These are phyloP conservation scores for Miniopterus natalensis DNA, from an alignment of 2,113 vertebrate genomes.

Conservation along the genomic window DNA sequence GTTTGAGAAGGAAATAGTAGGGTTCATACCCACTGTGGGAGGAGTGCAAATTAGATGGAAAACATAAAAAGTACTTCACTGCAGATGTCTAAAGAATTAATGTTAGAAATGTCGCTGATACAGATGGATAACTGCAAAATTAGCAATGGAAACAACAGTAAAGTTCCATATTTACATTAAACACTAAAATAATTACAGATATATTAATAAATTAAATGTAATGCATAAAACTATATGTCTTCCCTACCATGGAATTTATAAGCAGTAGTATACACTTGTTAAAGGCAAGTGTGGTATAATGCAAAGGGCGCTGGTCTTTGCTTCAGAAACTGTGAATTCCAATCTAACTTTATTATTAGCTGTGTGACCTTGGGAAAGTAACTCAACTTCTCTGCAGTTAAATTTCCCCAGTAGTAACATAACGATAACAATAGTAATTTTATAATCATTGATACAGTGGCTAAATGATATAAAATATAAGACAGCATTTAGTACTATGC, in stretches of 20 bases:
- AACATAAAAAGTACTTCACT: background rate
- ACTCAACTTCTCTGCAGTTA: conserved; percentile 21
- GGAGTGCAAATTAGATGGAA: conserved; percentile 31
- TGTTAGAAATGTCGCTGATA: background rate
- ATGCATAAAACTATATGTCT: background rate
- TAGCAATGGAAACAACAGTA: background rate
- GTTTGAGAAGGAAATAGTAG: background rate
- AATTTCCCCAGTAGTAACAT: background rate
- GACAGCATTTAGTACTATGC: background rate
- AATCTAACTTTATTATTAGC: background rate
- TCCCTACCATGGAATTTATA: background rate
- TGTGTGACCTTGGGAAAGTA: background rate
- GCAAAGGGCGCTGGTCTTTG: background rate
- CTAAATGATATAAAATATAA: background rate
- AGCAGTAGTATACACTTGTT: background rate
- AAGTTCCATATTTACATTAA: background rate
- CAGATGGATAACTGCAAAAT: background rate
- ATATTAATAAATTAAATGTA: background rate
- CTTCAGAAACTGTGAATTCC: background rate
- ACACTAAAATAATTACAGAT: background rate
- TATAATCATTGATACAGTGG: background rate
- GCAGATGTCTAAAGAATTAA: background rate
- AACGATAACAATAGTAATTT: background rate
- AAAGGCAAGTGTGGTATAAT: background rate
- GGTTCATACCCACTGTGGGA: background rate